phyloP scores from a whole-genome alignment of 1,140 invertebrate genomes.

The Brachionus koreanus region DNA sequence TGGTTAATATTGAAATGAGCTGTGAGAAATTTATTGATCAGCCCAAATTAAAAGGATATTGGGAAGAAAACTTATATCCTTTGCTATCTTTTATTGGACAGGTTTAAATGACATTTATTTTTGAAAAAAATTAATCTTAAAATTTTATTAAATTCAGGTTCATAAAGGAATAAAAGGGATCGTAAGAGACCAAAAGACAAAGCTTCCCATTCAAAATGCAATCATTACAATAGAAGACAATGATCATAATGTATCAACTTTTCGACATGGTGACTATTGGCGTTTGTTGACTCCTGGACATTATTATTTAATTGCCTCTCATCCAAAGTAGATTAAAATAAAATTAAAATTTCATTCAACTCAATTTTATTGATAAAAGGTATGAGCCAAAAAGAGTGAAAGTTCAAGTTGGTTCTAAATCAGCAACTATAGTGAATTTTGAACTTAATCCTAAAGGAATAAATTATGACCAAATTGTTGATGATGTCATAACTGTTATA shows the following conservation, averaged over 20 bases:
- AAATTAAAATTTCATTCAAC: neutral
- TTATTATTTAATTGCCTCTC: constrained; percentile 3
- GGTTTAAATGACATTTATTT: constrained; percentile 61
- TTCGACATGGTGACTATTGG: constrained; percentile 29
- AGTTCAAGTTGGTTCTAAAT: constrained; percentile 1
- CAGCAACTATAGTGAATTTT: constrained; percentile 21
- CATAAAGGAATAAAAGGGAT: constrained; percentile 28
- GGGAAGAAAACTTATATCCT: constrained; percentile 86
- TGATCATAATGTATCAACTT: constrained; percentile 27
- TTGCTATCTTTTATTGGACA: constrained; percentile 71
- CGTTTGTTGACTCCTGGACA: constrained; percentile 28
- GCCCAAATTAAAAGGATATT: constrained; percentile 73
- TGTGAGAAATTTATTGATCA: constrained; percentile 87
- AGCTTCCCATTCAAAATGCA: neutral
- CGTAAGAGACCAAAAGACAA: constrained; percentile 14
- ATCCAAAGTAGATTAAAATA: constrained; percentile 15
- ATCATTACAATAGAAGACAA: constrained; percentile 18
- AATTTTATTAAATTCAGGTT: neutral
- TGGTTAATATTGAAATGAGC: constrained; percentile 90
- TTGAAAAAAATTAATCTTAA: neutral
- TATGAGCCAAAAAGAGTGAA: constrained; percentile 13
- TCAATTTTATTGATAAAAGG: neutral
- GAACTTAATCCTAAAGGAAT: neutral
- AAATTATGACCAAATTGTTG: constrained; percentile 3
- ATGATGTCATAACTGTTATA: neutral